Evolutionary conservation across 2,888 invertebrate genomes (phyloP).

Genomic region (Andrena praecox): DNA sequence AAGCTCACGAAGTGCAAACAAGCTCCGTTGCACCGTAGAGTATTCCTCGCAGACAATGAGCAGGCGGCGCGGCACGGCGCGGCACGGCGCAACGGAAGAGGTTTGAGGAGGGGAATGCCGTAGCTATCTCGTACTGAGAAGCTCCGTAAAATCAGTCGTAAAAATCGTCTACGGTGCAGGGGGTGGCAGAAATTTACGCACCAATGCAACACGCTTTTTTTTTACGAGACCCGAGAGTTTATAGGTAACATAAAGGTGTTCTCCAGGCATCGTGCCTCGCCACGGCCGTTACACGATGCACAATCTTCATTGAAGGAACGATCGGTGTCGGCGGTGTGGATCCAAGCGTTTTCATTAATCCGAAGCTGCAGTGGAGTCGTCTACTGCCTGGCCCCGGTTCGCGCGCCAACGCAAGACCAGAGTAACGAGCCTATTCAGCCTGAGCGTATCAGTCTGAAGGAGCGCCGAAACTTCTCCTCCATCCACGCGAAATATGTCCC

Average conservation of each 20-base stretch:
- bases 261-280: not conserved
- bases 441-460: not conserved
- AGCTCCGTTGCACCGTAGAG: slow-evolving; percentile 64
- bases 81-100: not conserved
- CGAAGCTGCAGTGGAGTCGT: not conserved
- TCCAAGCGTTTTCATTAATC: slow-evolving; percentile 2
- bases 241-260: not conserved
- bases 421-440: slow-evolving; percentile 13
- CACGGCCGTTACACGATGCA: not conserved
- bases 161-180: slow-evolving; percentile 54
- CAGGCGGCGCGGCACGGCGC: not conserved
- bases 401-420: not conserved
- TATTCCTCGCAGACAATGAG: slow-evolving; percentile 53
- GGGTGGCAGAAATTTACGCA: slow-evolving; percentile 39
- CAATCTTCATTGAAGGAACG: not conserved
- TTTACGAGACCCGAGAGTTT: slow-evolving; percentile 13
- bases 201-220: not conserved
- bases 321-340: not conserved
- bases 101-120: not conserved
- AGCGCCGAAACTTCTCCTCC: not conserved
- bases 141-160: slow-evolving; percentile 65
- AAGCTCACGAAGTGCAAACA: slow-evolving; percentile 75
- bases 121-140: slow-evolving; percentile 31
- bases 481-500: slow-evolving; percentile 13
- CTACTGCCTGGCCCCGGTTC: not conserved